Evolutionary conservation across 2,113 vertebrate species (phyloP), one percentile per base, ranked within the genome.

Genomic region (Megaleporinus macrocephalus): DNA sequence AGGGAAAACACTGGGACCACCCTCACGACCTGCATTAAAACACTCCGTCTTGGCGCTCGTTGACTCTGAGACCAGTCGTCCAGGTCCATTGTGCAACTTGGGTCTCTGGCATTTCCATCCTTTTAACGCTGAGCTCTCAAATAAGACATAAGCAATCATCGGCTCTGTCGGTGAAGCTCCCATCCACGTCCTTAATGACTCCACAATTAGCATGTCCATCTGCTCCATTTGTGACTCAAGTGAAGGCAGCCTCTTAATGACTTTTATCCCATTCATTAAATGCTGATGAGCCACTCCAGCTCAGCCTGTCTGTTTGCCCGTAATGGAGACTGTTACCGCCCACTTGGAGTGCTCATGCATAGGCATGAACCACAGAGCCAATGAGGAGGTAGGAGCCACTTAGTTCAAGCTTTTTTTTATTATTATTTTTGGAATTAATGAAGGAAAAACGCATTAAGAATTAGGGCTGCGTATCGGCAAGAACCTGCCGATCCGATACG

Each of bases 101-200:
- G 36, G 53, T 47, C 57, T n/a, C 12, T 30, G 24, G 41, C 73
- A 76, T 70, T 80, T 65, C 41, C 57, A 53, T 80, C 36, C 16
- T 65, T 26, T 71, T 27, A 77, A 70, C 57, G 68, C 66, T 47
- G 30, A 20, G 51, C 75, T 68, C 26, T 68, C 65, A 74, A 78
- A 83, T 66, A 73, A 78, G 73, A 80, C 63, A 63, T 44, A 76
- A 53, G 78, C 78, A 84, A 83, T 90, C 86, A 89, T 88, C 84
- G 44, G 87, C 88, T 41, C 82, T 73, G 90, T 90, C 86, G 87
- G 87, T 84, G 88, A 89, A 76, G 87, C 89, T 90, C 91, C 88
- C 77, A 70, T 82, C 85, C 41, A 74, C 84, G 73, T 87, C 81
- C 87, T 89, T 89, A 88, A 89, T 29, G 29, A 87, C 69, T 29